These are phyloP conservation scores for Drosophila gunungcola DNA, from an alignment of 1,140 invertebrate species.

Conservation along the genomic window DNA sequence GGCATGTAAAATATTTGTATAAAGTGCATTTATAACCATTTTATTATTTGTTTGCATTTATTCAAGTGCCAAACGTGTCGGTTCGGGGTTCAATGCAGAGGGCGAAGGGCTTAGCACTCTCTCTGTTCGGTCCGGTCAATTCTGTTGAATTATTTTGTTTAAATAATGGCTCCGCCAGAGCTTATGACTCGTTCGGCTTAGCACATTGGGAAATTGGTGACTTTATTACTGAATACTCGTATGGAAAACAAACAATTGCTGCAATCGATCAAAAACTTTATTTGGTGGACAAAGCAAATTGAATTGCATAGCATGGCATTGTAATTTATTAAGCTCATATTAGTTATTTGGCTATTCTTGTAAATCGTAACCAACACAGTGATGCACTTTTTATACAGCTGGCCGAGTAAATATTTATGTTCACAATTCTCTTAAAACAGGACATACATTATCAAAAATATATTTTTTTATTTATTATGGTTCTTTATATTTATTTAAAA, in stretches of 20 bases:
- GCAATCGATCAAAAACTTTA: constrained; percentile 26
- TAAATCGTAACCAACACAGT: neutral
- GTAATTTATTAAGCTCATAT: constrained; percentile 25
- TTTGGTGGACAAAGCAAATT: constrained; percentile 23
- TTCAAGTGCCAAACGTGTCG: constrained; percentile 45
- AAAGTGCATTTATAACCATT: constrained; percentile 69
- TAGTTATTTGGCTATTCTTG: constrained; percentile 13
- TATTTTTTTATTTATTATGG: neutral
- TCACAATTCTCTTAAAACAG: neutral
- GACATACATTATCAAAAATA: neutral
- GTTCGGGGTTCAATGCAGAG: constrained; percentile 4
- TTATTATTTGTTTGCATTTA: constrained; percentile 66
- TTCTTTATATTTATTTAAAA: too few relatives aligned
- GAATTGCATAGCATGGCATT: constrained; percentile 1
- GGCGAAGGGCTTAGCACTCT: constrained; percentile 33
- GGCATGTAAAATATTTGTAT: constrained; percentile 69
- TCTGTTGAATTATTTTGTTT: constrained; percentile 53
- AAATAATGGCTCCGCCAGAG: constrained; percentile 39
- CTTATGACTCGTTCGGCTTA: constrained; percentile 36
- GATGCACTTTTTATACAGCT: neutral
- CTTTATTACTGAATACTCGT: constrained; percentile 38
- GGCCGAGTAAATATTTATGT: constrained; percentile 1
- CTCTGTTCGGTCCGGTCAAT: constrained; percentile 22
- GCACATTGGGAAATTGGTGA: constrained; percentile 35
- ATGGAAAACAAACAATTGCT: constrained; percentile 22